phyloP scores from a whole-genome alignment of 2,797 vertebrate species.

The Phataginus tetradactyla region DNA sequence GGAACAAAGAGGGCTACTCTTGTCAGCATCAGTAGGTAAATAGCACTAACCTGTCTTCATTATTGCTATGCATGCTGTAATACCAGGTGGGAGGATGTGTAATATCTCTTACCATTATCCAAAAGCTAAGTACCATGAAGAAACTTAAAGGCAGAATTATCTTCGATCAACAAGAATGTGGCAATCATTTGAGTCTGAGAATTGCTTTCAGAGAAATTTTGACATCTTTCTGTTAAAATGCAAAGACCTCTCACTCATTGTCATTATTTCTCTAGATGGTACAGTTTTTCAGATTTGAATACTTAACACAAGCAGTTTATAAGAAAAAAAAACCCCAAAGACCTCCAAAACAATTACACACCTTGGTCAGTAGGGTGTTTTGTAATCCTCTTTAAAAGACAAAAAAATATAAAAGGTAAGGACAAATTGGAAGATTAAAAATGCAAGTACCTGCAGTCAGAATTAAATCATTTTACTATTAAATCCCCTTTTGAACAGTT shows the following conservation, averaged over 20 bases:
- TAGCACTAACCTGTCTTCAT: conserved; percentile 92
- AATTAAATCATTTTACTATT: neutral
- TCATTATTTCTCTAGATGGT: neutral
- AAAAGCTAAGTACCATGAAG: conserved; percentile 79
- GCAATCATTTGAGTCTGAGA: conserved; percentile 61
- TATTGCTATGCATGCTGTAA: conserved; percentile 82
- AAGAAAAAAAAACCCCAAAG: neutral
- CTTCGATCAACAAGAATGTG: conserved; percentile 73
- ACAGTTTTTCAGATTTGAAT: conserved; percentile 36
- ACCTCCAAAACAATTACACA: neutral
- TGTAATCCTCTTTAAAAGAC: neutral
- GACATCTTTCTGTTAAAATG: conserved; percentile 66
- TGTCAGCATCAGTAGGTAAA: conserved; percentile 89
- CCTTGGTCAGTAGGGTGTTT: neutral
- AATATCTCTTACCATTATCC: conserved; percentile 66
- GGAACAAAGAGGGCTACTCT: conserved; percentile 78
- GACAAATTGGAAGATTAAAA: neutral
- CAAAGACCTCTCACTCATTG: conserved; percentile 7
- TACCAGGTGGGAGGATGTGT: conserved; percentile 78
- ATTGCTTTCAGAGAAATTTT: conserved; percentile 69
- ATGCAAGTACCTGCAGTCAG: neutral
- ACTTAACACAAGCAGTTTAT: neutral
- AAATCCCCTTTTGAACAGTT: neutral
- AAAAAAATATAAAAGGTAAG: neutral
- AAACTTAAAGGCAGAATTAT: conserved; percentile 67